These are phyloP conservation scores for Dendroctonus valens DNA, from an alignment of 1,140 invertebrate genomes.

Conservation along the genomic window DNA sequence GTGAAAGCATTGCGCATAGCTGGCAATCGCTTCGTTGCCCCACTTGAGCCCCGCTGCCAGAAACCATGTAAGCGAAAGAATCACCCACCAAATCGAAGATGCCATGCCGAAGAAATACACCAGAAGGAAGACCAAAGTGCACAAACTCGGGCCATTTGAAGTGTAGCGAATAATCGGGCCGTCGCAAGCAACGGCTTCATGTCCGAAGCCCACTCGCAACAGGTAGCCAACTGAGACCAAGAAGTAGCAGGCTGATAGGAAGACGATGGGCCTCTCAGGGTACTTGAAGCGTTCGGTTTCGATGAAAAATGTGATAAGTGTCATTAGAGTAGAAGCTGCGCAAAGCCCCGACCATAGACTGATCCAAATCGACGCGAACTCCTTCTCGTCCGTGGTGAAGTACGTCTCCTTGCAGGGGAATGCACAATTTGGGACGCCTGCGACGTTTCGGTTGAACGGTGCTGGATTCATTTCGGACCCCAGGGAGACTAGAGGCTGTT, in stretches of 20 bases:
- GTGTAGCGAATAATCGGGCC: conserved; percentile 67
- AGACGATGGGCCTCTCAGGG: conserved; percentile 93
- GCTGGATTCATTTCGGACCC: conserved; percentile 56
- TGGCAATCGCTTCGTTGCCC: conserved; percentile 94
- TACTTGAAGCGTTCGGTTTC: conserved; percentile 91
- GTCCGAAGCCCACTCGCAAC: conserved; percentile 77
- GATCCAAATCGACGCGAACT: conserved; percentile 91
- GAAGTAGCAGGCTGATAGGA: conserved; percentile 92
- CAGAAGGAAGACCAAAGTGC: conserved; percentile 83
- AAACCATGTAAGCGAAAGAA: conserved; percentile 92
- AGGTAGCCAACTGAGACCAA: conserved; percentile 93
- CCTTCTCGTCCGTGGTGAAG: conserved; percentile 82
- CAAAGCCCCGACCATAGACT: conserved; percentile 94
- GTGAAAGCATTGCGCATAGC: conserved; percentile 92
- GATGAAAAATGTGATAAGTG: conserved; percentile 85
- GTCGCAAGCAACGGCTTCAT: conserved; percentile 88
- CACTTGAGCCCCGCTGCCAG: conserved; percentile 91
- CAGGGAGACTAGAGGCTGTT: conserved; percentile 70
- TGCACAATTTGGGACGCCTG: conserved; percentile 79
- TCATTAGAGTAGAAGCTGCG: conserved; percentile 90
- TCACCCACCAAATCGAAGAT: conserved; percentile 94
- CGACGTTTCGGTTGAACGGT: conserved; percentile 65
- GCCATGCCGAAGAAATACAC: conserved; percentile 95
- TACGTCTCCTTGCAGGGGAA: conserved; percentile 89
- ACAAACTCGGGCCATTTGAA: conserved; percentile 69